These are phyloP conservation scores for Bombus haemorrhoidalis DNA, from an alignment of 1,140 invertebrate genomes.

Conservation along the genomic window DNA sequence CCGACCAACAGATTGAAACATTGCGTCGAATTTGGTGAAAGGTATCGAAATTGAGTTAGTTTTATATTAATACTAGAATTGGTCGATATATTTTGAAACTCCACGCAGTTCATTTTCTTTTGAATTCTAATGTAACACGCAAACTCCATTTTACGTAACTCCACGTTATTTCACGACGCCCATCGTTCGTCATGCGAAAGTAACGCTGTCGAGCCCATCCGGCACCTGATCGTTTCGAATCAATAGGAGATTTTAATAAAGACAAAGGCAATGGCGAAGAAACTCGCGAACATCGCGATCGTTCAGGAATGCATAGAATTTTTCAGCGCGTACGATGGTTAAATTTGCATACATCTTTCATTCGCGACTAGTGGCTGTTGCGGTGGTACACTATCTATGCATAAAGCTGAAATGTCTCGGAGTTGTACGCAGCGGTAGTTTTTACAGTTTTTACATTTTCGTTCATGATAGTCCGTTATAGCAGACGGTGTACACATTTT, in stretches of 20 bases:
- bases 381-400: not conserved
- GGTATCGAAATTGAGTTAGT: too few species aligned
- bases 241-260: not conserved
- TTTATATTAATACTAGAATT: too few species aligned
- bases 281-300: not conserved
- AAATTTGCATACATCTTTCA: conserved; percentile 50
- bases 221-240: not conserved
- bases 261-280: not conserved
- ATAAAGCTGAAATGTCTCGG: conserved; percentile 41
- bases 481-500: not conserved
- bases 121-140: too few species aligned
- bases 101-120: too few species aligned
- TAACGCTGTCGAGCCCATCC: too few species aligned
- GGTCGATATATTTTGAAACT: too few species aligned
- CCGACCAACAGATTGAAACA: too few species aligned
- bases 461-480: conserved; percentile 7
- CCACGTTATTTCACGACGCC: not conserved
- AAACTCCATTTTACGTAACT: not conserved
- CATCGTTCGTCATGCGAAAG: not conserved
- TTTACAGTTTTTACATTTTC: conserved; percentile 35
- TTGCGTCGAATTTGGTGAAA: too few species aligned
- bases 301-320: conserved; percentile 69
- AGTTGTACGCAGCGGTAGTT: not conserved
- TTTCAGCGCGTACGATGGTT: conserved; percentile 45
- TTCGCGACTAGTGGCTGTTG: not conserved